phyloP scores from a whole-genome alignment of 2,797 vertebrate species.

The Pseudotriccus pelzelni region DNA sequence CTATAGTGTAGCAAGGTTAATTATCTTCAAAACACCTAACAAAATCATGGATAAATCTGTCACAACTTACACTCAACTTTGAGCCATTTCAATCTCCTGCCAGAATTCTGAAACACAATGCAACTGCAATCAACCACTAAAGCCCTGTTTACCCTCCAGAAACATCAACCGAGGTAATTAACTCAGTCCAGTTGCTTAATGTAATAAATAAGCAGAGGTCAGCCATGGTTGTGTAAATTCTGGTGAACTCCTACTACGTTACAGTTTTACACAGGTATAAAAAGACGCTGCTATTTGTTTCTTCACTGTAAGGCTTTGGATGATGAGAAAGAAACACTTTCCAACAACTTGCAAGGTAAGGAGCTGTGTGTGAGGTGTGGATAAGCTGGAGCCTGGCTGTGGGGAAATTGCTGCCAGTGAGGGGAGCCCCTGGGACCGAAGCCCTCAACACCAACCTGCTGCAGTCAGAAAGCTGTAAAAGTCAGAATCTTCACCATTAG shows the following conservation, averaged over 20 bases:
- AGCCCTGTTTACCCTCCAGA: slow-evolving; percentile 36
- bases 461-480: neutral
- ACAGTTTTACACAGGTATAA: neutral
- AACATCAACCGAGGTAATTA: neutral
- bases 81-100: slow-evolving; percentile 11
- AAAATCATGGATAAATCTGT: neutral
- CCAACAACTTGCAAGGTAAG: neutral
- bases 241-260: neutral
- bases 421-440: neutral
- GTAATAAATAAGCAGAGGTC: slow-evolving; percentile 1
- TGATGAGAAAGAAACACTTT: neutral
- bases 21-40: neutral
- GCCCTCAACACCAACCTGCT: neutral
- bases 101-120: slow-evolving; percentile 10
- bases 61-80: neutral
- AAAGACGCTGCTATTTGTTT: neutral
- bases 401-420: slow-evolving; percentile 9
- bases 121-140: neutral
- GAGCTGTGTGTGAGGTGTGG: neutral
- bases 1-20: neutral
- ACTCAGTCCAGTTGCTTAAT: neutral
- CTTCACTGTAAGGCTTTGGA: neutral
- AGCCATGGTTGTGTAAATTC: neutral
- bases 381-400: slow-evolving; percentile 13
- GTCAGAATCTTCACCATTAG: neutral